Evolutionary conservation across 2,888 invertebrate species (phyloP).

Genomic region (Campaea margaritaria): DNA sequence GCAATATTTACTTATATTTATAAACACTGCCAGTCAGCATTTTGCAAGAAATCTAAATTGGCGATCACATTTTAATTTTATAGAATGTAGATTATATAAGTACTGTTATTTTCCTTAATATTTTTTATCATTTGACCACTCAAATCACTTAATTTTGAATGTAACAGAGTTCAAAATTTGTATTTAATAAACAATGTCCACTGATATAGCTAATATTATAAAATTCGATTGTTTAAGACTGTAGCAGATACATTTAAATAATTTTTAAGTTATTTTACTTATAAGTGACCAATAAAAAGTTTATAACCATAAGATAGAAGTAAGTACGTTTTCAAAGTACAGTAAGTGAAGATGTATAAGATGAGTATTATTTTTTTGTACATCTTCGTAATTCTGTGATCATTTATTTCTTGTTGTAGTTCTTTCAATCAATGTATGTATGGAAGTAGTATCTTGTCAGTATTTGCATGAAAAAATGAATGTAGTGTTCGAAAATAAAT

Average conservation of each 20-base stretch:
- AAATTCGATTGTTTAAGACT: conserved; percentile 68
- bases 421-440: conserved; percentile 71
- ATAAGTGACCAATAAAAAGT: conserved; percentile 76
- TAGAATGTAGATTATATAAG: conserved; percentile 33
- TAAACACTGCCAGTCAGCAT: conserved; percentile 75
- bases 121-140: conserved; percentile 44
- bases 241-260: conserved; percentile 65
- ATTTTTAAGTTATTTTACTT: conserved; percentile 77
- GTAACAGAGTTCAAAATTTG: conserved; percentile 41
- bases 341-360: conserved; percentile 71
- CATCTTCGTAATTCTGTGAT: conserved; percentile 82
- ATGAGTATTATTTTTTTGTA: conserved; percentile 71
- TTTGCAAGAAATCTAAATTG: conserved; percentile 52
- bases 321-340: conserved; percentile 72
- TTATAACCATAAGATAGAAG: conserved; percentile 72
- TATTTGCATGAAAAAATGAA: conserved; percentile 79
- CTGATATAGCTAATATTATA: conserved; percentile 52
- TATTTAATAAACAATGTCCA: conserved; percentile 48
- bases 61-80: conserved; percentile 43
- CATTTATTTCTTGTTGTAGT: conserved; percentile 77
- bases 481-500: conserved; percentile 81
- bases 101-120: conserved; percentile 35
- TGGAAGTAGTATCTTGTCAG: conserved; percentile 74
- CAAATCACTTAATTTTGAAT: conserved; percentile 33
- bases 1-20: conserved; percentile 57